phyloP scores from a whole-genome alignment of 2,113 vertebrate genomes.

The Lasiurus borealis region DNA sequence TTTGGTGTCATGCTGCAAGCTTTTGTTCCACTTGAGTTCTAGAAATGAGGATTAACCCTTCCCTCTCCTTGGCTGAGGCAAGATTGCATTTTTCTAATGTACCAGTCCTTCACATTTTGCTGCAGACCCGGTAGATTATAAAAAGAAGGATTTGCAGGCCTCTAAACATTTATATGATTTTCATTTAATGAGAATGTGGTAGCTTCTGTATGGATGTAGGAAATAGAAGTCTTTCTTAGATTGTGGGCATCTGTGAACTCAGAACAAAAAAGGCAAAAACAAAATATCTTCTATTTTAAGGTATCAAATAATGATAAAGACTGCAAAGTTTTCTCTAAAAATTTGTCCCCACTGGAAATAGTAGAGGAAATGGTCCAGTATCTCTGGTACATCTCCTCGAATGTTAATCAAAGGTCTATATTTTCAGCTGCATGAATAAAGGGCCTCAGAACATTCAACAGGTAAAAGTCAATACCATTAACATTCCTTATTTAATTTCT shows the following conservation, averaged over 20 bases:
- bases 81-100: background rate
- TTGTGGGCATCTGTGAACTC: background rate
- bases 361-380: background rate
- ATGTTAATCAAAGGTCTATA: slow-evolving; percentile 50
- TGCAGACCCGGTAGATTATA: background rate
- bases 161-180: slow-evolving; percentile 35
- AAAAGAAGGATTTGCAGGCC: slow-evolving; percentile 50
- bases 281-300: slow-evolving; percentile 35
- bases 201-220: background rate
- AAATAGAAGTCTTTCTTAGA: slow-evolving; percentile 55
- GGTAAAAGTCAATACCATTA: slow-evolving; percentile 81
- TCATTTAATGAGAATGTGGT: slow-evolving; percentile 22
- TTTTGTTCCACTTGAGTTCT: slow-evolving; percentile 73
- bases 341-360: background rate
- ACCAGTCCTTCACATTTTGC: slow-evolving; percentile 5
- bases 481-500: slow-evolving; percentile 83
- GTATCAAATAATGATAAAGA: slow-evolving; percentile 54
- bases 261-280: slow-evolving; percentile 55
- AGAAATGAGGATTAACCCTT: slow-evolving; percentile 68
- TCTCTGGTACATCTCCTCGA: slow-evolving; percentile 12
- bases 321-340: slow-evolving; percentile 45
- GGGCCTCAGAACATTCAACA: slow-evolving; percentile 23
- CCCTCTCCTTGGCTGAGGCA: slow-evolving; percentile 7
- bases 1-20: slow-evolving; percentile 75
- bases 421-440: slow-evolving; percentile 60